Conservation (phyloP, 2,888 invertebrate species). For the Pherbina coryleti region DNA sequence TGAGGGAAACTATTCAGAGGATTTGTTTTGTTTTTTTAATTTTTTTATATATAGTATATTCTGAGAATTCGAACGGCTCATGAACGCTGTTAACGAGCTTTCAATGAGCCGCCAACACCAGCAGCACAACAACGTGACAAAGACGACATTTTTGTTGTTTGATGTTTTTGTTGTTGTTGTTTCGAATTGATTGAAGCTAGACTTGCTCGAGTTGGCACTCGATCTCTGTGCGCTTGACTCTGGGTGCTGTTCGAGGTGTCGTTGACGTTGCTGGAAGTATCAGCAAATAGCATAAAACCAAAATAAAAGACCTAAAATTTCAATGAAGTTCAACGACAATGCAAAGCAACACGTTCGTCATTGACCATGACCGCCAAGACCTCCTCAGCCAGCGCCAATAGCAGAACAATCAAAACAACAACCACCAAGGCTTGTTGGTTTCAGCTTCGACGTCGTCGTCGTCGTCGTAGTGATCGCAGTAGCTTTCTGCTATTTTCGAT, state of each 20-base stretch:
- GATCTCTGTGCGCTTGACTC: slow-evolving; percentile 7
- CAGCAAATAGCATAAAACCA: background rate
- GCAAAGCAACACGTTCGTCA: slow-evolving; percentile 48
- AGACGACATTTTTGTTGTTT: background rate
- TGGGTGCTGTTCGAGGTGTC: slow-evolving; percentile 16
- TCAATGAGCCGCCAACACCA: background rate
- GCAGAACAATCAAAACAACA: slow-evolving; percentile 30
- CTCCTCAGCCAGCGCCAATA: slow-evolving; percentile 21
- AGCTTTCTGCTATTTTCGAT: slow-evolving; percentile 52
- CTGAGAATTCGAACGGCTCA: background rate
- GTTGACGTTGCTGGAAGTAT: slow-evolving; percentile 25
- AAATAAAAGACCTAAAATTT: slow-evolving; percentile 29
- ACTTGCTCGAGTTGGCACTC: background rate
- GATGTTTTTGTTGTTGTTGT: background rate
- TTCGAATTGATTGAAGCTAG: background rate
- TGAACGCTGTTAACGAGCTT: background rate
- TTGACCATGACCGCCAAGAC: slow-evolving; percentile 53
- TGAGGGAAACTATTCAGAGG: background rate
- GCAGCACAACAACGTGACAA: slow-evolving; percentile 1
- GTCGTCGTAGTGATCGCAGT: background rate
- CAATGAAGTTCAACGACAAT: slow-evolving; percentile 46
- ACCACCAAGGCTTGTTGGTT: slow-evolving; percentile 25
- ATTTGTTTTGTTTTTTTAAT: no score
- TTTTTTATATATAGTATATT: no score
- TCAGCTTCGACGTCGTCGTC: slow-evolving; percentile 9